A percentile compares a stretch with the other conserved stretches of the same genome.
These are phyloP conservation scores for Limonius californicus DNA, from an alignment of 1,140 invertebrate genomes.

Conservation along the genomic window DNA sequence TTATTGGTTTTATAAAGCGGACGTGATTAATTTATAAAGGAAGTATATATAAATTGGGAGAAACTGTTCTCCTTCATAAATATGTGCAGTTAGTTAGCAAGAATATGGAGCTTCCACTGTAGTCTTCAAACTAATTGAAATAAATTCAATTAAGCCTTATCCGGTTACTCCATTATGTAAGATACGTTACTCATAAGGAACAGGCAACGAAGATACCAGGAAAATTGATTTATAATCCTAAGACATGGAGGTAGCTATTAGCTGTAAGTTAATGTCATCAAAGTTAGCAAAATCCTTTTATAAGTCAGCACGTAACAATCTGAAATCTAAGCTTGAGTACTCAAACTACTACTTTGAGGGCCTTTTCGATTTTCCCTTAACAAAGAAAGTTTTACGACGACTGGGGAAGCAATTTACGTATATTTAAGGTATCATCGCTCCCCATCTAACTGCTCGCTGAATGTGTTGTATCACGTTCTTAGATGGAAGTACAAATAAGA, in stretches of 20 bases:
- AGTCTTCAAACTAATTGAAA: slow-evolving; percentile 5
- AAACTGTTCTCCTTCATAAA: too few relatives aligned
- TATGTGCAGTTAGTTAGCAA: not conserved
- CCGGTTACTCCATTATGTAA: slow-evolving; percentile 6
- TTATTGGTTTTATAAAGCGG: too few relatives aligned
- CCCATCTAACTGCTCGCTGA: too few relatives aligned
- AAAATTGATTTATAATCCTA: slow-evolving; percentile 8
- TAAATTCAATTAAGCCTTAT: slow-evolving; percentile 3
- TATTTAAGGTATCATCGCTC: too few relatives aligned
- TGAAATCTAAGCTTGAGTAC: not conserved
- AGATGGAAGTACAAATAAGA: too few relatives aligned
- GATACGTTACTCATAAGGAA: slow-evolving; percentile 1
- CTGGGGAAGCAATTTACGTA: too few relatives aligned
- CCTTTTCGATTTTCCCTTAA: too few relatives aligned
- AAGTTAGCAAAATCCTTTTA: slow-evolving; percentile 2
- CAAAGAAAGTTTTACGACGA: too few relatives aligned
- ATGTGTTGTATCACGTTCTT: too few relatives aligned
- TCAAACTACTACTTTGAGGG: not conserved
- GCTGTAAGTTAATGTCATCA: slow-evolving; percentile 6
- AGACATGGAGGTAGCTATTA: slow-evolving; percentile 2
- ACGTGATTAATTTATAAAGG: too few relatives aligned
- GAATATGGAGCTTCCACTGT: not conserved
- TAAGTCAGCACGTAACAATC: slow-evolving; percentile 1
- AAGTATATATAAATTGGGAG: too few relatives aligned
- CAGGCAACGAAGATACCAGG: not conserved